These are phyloP conservation scores for Lithosia quadra DNA, from an alignment of 2,888 invertebrate genomes.

Conservation along the genomic window DNA sequence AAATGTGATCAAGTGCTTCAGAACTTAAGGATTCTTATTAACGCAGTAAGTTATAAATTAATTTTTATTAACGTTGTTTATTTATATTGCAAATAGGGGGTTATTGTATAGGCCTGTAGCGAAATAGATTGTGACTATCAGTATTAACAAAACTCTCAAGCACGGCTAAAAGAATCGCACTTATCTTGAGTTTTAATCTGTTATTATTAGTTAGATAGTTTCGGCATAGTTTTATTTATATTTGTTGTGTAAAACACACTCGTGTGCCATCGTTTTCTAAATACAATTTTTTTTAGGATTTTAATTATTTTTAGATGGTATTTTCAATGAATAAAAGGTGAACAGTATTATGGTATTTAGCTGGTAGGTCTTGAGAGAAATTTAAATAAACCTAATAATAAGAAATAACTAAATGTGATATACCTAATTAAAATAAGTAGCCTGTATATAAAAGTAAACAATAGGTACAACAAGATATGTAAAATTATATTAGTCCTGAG, in stretches of 20 bases:
- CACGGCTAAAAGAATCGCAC: not conserved
- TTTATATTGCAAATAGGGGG: not conserved
- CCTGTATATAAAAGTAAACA: not conserved
- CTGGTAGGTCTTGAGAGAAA: not conserved
- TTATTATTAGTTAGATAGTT: not conserved
- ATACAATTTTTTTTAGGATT: no score
- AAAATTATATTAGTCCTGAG: not conserved
- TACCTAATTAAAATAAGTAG: not conserved
- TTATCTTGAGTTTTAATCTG: not conserved
- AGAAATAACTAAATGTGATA: not conserved
- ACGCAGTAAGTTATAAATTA: slow-evolving; percentile 62
- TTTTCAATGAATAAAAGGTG: not conserved
- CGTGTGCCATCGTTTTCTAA: not conserved
- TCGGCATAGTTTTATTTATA: not conserved
- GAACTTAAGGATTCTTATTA: slow-evolving; percentile 62
- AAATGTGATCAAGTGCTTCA: slow-evolving; percentile 74
- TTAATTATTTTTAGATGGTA: not conserved
- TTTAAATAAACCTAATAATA: not conserved
- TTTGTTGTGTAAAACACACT: not conserved
- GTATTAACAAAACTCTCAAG: not conserved
- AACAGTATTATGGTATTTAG: not conserved
- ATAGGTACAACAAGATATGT: not conserved
- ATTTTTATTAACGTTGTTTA: not conserved
- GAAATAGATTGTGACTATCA: not conserved
- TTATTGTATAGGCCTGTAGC: not conserved